These are phyloP conservation scores for Turnix velox DNA, from an alignment of 2,113 vertebrate species.

Conservation along the genomic window DNA sequence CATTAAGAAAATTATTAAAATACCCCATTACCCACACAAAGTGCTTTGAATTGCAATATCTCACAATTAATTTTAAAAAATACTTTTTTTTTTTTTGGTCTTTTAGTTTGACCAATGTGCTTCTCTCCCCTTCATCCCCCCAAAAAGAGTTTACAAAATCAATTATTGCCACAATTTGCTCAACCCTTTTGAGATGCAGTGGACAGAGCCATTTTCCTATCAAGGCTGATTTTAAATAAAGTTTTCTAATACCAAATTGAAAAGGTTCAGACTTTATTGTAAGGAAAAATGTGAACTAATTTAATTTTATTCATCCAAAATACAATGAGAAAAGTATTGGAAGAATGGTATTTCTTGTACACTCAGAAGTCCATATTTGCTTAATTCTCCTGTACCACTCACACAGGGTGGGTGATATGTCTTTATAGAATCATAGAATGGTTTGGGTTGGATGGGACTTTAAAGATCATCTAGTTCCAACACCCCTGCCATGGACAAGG, in stretches of 20 bases:
- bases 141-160: background rate
- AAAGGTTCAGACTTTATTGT: background rate
- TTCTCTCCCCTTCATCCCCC: background rate
- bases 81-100: fast-evolving
- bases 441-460: no score
- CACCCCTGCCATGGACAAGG: no score
- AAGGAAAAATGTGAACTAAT: background rate
- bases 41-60: background rate
- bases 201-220: background rate
- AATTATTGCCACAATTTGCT: background rate
- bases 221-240: background rate
- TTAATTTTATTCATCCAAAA: background rate
- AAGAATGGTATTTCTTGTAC: background rate
- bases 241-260: background rate
- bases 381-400: background rate
- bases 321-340: background rate
- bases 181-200: background rate
- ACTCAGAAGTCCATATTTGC: background rate
- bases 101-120: background rate
- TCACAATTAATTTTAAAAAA: background rate
- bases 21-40: background rate
- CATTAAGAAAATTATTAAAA: background rate
- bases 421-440: no score
- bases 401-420: background rate
- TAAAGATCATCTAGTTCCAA: no score